phyloP scores from a whole-genome alignment of 1,140 invertebrate species.

The Leptinotarsa defecta region DNA sequence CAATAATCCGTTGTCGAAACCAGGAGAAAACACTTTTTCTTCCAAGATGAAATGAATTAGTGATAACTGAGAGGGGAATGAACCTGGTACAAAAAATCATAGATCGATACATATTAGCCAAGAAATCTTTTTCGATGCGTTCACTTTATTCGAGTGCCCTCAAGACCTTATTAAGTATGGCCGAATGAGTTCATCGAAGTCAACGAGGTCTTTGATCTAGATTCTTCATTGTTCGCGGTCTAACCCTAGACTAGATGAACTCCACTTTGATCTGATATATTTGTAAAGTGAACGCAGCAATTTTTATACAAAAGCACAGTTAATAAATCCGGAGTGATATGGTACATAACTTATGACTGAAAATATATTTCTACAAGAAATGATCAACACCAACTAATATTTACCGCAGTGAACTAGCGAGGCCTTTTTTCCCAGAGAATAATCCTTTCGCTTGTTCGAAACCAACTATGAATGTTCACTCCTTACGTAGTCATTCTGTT shows the following conservation, averaged over 20 bases:
- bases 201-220: constrained; percentile 4
- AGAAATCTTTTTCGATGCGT: not conserved
- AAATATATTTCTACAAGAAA: not conserved
- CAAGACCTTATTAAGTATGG: no score
- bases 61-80: not conserved
- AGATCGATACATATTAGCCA: not conserved
- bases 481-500: not conserved
- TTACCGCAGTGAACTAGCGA: constrained; percentile 36
- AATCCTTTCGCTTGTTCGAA: not conserved
- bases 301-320: no score
- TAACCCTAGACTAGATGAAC: no score
- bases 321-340: no score
- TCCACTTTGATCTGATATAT: no score
- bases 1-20: no score
- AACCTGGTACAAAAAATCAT: not conserved
- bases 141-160: not conserved
- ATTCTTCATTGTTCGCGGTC: not conserved
- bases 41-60: not conserved
- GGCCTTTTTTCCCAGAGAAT: constrained; percentile 1
- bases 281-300: no score
- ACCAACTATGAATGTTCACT: not conserved
- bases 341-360: no score
- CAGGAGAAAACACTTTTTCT: not conserved
- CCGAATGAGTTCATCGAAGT: no score
- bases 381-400: constrained; percentile 22